Evolutionary conservation across 2,797 vertebrate species (phyloP).

Genomic region (Pantherophis vulpinus): DNA sequence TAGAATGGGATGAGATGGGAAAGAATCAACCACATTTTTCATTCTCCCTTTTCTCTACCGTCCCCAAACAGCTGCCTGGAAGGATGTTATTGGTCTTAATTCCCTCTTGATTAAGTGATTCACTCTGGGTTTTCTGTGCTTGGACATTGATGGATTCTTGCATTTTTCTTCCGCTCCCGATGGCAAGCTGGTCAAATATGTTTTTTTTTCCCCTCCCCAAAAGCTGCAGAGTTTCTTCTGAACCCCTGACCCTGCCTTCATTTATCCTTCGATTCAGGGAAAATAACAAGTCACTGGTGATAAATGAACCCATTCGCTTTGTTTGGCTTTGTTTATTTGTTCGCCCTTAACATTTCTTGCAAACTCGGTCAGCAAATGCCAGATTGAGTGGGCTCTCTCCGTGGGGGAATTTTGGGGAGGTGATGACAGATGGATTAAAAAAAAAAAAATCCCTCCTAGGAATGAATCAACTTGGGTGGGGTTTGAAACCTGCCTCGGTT

Average conservation of each 20-base stretch:
- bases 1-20: neutral
- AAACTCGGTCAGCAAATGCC: neutral
- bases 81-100: neutral
- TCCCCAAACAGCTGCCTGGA: neutral
- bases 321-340: neutral
- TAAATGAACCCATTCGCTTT: neutral
- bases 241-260: neutral
- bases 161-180: neutral
- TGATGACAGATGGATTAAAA: neutral
- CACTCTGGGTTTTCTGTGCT: neutral
- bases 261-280: neutral
- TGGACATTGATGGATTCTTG: neutral
- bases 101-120: neutral
- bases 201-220: neutral
- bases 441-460: neutral
- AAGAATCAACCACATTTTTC: neutral
- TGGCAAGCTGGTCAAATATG: neutral
- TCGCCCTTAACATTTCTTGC: neutral
- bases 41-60: neutral
- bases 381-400: too few relatives aligned
- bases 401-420: neutral
- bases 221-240: neutral
- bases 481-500: neutral
- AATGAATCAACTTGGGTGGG: neutral
- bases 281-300: neutral